Conservation (phyloP, 2,888 invertebrate genomes). For the Lasioglossum marginatum region DNA sequence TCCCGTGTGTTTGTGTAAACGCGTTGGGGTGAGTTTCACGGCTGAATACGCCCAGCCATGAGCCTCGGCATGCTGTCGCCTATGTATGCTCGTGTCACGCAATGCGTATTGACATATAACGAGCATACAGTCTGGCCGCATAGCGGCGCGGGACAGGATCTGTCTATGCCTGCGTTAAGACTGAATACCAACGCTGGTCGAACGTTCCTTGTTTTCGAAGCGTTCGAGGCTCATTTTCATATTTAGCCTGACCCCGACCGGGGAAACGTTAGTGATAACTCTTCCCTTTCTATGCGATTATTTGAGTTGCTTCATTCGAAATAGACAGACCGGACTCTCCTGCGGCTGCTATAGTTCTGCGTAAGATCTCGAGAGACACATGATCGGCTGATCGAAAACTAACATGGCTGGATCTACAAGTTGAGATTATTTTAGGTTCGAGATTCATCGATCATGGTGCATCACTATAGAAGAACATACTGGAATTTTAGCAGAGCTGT, state of each 20-base stretch:
- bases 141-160: conserved; percentile 12
- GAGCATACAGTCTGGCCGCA: conserved; percentile 58
- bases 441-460: neutral
- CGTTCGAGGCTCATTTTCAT: conserved; percentile 3
- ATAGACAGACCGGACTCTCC: neutral
- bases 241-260: neutral
- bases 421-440: neutral
- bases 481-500: neutral
- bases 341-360: neutral
- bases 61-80: conserved; percentile 76
- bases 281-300: conserved; percentile 11
- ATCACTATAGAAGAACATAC: neutral
- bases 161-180: conserved; percentile 30
- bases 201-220: neutral
- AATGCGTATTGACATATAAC: conserved; percentile 75
- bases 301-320: neutral
- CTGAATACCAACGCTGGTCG: conserved; percentile 25
- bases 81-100: conserved; percentile 75
- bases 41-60: conserved; percentile 74
- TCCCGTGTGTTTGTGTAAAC: conserved; percentile 52
- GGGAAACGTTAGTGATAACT: neutral
- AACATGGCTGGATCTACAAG: neutral
- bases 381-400: neutral
- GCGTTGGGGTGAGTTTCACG: conserved; percentile 70
- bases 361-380: neutral